phyloP scores from a whole-genome alignment of 2,797 vertebrate species.

The Gastrophryne carolinensis region DNA sequence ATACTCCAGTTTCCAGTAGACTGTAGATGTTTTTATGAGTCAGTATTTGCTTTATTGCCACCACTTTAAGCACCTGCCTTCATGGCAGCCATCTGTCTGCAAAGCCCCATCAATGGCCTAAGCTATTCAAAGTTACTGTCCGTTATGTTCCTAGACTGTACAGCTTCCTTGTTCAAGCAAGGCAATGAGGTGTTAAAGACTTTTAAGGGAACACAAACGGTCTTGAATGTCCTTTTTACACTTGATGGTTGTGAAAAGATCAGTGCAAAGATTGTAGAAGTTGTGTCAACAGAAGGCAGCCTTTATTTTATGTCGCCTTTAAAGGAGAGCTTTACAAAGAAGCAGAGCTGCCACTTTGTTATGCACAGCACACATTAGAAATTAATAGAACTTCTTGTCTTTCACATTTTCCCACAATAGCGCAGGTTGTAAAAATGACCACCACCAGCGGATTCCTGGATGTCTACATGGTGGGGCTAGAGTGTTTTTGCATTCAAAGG shows the following conservation, averaged over 20 bases:
- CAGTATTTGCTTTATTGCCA: constrained; percentile 7
- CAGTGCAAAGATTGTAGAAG: not conserved
- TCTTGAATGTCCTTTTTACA: not conserved
- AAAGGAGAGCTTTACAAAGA: not conserved
- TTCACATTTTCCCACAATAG: too few species aligned
- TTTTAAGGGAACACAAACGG: not conserved
- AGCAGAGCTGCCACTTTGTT: not conserved
- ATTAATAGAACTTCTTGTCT: too few species aligned
- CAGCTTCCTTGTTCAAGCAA: not conserved
- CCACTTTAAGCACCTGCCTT: not conserved
- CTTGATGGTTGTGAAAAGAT: not conserved
- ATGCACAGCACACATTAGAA: too few species aligned
- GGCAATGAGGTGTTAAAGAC: not conserved
- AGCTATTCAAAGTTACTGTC: not conserved
- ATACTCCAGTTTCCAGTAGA: not conserved
- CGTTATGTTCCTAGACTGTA: not conserved
- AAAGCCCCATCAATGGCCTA: not conserved
- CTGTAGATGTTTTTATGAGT: constrained; percentile 7
- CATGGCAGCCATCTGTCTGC: constrained; percentile 18
- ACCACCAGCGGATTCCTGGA: too few species aligned
- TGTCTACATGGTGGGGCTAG: too few species aligned
- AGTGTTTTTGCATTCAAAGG: too few species aligned
- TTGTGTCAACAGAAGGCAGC: not conserved
- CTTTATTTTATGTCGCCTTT: not conserved
- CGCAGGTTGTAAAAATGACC: too few species aligned